phyloP scores from a whole-genome alignment of 2,797 vertebrate species.

The Lindbergichthys nudifrons region DNA sequence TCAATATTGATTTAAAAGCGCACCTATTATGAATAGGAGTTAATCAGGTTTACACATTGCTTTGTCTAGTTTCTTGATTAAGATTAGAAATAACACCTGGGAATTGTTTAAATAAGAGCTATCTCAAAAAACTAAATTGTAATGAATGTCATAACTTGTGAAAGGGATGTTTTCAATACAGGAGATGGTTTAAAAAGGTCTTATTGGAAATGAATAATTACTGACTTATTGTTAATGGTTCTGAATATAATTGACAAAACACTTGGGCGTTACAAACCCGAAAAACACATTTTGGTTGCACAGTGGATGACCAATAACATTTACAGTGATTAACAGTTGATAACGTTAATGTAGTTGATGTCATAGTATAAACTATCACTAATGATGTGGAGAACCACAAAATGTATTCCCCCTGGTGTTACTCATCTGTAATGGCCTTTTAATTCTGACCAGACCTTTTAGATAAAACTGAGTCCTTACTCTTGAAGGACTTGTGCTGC shows the following conservation, averaged over 20 bases:
- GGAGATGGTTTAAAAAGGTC: slow-evolving; percentile 7
- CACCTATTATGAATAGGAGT: slow-evolving; percentile 69
- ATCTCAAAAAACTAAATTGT: slow-evolving; percentile 32
- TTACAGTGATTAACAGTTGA: not conserved
- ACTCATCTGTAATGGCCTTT: slow-evolving; percentile 45
- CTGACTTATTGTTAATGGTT: not conserved
- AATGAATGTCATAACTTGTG: slow-evolving; percentile 26
- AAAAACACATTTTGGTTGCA: not conserved
- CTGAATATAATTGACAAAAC: slow-evolving; percentile 7
- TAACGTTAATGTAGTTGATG: slow-evolving; percentile 1
- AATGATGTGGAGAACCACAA: slow-evolving; percentile 4
- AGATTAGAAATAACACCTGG: slow-evolving; percentile 46
- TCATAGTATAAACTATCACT: not conserved
- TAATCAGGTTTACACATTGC: slow-evolving; percentile 68
- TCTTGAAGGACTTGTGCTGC: slow-evolving; percentile 53
- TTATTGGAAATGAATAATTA: not conserved
- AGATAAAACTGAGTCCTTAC: slow-evolving; percentile 44
- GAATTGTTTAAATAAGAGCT: slow-evolving; percentile 25
- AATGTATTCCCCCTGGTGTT: slow-evolving; percentile 27
- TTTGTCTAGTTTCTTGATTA: slow-evolving; percentile 61
- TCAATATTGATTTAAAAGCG: slow-evolving; percentile 78
- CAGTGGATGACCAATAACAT: not conserved
- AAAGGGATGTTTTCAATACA: slow-evolving; percentile 24
- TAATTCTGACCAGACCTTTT: slow-evolving; percentile 55
- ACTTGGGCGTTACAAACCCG: not conserved